Base-by-base conservation (phyloP, 2,888 invertebrate genomes). In the Aphodius sticticus region DNA sequence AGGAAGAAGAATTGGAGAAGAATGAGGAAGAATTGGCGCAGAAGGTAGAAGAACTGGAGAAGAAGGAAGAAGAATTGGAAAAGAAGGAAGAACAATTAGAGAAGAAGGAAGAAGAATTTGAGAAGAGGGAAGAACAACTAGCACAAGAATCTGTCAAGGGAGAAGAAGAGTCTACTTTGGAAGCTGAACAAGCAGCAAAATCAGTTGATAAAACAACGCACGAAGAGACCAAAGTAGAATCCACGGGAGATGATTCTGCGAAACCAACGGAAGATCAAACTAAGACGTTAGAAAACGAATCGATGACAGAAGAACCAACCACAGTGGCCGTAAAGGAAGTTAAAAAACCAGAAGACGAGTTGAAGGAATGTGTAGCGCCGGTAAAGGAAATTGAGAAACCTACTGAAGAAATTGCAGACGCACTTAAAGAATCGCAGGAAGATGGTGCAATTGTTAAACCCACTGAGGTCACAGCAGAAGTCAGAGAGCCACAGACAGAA, bases 401-500 rank as follows among this genome's bases (percentile, higher is more conserved):
- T 26, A 26, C 26, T 26, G 26, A 26, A 1, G 26, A 26, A 26
- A 26, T 3, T 26, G 26, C 26, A 26, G 26, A 26, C 26, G 3
- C 26, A 26, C 26, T 26, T 26, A 26, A 26, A 26, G 26, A 26
- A 26, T 26, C 26, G 26, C 26, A 16, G 35, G 76, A 76, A 76
- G 7, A n/a, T 53, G 69, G 26, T 69, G 4, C 4, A 76, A 15
- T 16, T 15, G 74, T 14, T 14, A 37, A 74, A 16, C 14, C 26
- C 37, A 6, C 74, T 15, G 74, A 74, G 2, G 36, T 1, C 6
- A 16, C 6, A 16, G 36, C 69, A 16, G 16, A 76, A 76, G 26
- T 16, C 38, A 69, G 6, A 16, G 77, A 69, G 16, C 26, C 69
- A 37, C 75, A 15, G 35, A 77, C 37, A 77, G 77, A 76, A 26